Percentiles rank a stretch among this genome's conserved stretches.
phyloP scores from a whole-genome alignment of 2,113 vertebrate genomes.

The Galeopterus variegatus region DNA sequence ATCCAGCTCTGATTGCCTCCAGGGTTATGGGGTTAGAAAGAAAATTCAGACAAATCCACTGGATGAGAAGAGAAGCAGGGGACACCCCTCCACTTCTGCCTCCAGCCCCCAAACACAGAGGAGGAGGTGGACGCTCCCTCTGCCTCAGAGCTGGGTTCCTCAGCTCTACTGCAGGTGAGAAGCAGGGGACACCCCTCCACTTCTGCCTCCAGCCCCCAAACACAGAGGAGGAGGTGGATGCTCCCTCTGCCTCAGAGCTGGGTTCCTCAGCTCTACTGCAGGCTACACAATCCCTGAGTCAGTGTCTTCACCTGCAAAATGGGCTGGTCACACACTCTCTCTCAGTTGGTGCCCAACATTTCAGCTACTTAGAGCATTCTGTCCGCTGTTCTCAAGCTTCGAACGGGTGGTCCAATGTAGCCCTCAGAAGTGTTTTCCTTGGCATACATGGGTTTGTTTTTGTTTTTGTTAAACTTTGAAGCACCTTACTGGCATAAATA shows the following conservation, averaged over 20 bases:
- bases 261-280: background rate
- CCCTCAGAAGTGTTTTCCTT: background rate
- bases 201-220: too few relatives aligned
- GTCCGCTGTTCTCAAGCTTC: background rate
- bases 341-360: background rate
- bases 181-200: fast-evolving
- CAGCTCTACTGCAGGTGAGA: background rate
- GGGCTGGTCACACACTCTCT: too few relatives aligned
- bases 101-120: too few relatives aligned
- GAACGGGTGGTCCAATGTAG: background rate
- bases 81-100: too few relatives aligned
- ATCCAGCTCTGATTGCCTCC: background rate
- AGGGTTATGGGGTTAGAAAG: background rate
- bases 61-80: background rate
- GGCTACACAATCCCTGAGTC: background rate
- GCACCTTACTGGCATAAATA: background rate
- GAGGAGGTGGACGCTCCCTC: background rate
- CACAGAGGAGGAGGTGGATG: background rate
- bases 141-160: background rate
- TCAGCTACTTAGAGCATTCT: background rate
- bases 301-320: background rate
- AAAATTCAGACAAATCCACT: background rate
- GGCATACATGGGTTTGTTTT: background rate
- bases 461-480: constrained; percentile 2
- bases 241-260: background rate